phyloP scores from a whole-genome alignment of 2,888 invertebrate genomes.

The Tachystola acroxantha region DNA sequence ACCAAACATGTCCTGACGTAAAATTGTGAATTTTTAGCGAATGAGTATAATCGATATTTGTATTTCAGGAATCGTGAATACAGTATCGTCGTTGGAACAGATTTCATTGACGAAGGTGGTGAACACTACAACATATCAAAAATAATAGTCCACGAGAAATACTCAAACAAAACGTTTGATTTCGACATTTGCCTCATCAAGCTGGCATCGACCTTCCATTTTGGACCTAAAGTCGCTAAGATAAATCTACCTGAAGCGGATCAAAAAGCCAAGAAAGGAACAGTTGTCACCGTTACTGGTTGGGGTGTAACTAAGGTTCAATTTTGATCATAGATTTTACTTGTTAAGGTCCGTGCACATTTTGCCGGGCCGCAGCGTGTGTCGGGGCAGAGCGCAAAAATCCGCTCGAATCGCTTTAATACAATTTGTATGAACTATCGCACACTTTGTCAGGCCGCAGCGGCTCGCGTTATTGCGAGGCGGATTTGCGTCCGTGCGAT shows the following conservation, averaged over 20 bases:
- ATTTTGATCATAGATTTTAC: too few relatives aligned
- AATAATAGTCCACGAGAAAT: conserved; percentile 25
- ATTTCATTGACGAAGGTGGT: conserved; percentile 20
- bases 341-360: too few relatives aligned
- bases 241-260: conserved; percentile 9
- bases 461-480: too few relatives aligned
- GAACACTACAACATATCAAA: conserved; percentile 21
- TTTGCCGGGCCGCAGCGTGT: too few relatives aligned
- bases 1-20: too few relatives aligned
- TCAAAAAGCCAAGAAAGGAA: conserved; percentile 4
- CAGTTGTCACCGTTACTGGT: conserved; percentile 11
- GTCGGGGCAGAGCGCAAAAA: too few relatives aligned
- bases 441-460: too few relatives aligned
- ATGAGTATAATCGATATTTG: too few relatives aligned
- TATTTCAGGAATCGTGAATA: conserved; percentile 11
- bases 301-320: conserved; percentile 16
- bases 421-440: too few relatives aligned
- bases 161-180: conserved; percentile 5
- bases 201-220: conserved; percentile 8
- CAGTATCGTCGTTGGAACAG: conserved; percentile 31
- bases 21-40: too few relatives aligned
- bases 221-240: conserved; percentile 13
- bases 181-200: conserved; percentile 14
- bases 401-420: too few relatives aligned
- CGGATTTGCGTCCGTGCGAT: too few relatives aligned